Evolutionary conservation across 2,113 vertebrate genomes (phyloP), one percentile per base, ranked within the genome.

Genomic region (Phylloscopus trochilus): DNA sequence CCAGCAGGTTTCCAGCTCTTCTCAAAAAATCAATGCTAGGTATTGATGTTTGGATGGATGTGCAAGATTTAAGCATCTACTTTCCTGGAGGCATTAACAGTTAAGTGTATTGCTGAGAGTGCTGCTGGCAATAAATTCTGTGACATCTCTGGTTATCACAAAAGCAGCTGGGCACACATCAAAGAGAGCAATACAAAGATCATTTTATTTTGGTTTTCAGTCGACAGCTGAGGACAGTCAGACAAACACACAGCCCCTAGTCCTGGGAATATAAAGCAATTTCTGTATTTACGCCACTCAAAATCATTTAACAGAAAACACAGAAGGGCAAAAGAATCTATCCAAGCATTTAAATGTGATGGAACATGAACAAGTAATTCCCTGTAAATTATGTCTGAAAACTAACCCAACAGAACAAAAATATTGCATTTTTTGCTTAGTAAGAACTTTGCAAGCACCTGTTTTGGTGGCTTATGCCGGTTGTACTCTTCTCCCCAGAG

Each of bases 401-500:
- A 37, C 11, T 22, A 76, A 78, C 7, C 31, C 41, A 72, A 23
- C 0, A 55, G 68, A 59, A 86, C 18, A 67, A 33, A 33, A 73
- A 53, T 6, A 35, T 12, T 8, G 6, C n/a, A 44, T 78, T 75
- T 75, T 83, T 43, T 89, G 16, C 49, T 84, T 44, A 37, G 33
- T 44, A 75, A 74, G 66, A 43, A 33, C 31, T 83, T 3, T 68
- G 33, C 39, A 43, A 3, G 7, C 96, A 99, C 99, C 99, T 99
- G 99, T 88, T 99, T 99, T 8, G 99, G 99, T 70, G 99, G 99
- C 47, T 98, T 98, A 96, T 99, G 99, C 9, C 99, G 97, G 89
- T 99, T 99, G 95, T 99, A 99, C 69, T 99, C 99, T 68, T 99
- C 99, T 35, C 99, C 99, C 99, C 99, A 99, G 70, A 99, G 98